These are phyloP conservation scores for Hirundo rustica DNA, from an alignment of 2,797 vertebrate species.

Conservation along the genomic window DNA sequence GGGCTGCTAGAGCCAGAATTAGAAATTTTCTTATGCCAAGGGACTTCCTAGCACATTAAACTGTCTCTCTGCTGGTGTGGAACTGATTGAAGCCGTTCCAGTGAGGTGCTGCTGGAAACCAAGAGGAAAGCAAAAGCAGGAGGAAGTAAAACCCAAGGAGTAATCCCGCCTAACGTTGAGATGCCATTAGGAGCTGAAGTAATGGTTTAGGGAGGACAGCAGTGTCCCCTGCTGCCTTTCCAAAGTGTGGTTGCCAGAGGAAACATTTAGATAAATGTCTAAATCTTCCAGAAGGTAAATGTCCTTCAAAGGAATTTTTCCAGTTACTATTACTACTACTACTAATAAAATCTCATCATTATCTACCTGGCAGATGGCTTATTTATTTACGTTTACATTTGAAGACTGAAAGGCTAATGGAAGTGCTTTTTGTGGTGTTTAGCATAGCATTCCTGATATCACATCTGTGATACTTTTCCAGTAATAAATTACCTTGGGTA, in stretches of 20 bases:
- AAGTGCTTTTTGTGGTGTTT: not conserved
- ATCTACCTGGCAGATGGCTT: not conserved
- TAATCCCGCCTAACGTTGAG: not conserved
- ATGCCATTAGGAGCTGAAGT: not conserved
- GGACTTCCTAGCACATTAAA: not conserved
- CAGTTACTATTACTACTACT: not conserved
- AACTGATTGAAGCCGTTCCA: not conserved
- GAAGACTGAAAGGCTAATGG: not conserved
- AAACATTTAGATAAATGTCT: not conserved
- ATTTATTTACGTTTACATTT: not conserved
- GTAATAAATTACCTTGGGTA: not conserved
- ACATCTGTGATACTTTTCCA: not conserved
- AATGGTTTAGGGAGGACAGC: not conserved
- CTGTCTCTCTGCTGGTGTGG: not conserved
- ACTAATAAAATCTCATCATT: not conserved
- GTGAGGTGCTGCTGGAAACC: not conserved
- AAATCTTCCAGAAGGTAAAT: not conserved
- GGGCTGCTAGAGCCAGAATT: not conserved
- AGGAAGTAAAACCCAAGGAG: not conserved
- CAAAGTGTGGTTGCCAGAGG: not conserved
- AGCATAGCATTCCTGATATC: not conserved
- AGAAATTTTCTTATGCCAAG: not conserved
- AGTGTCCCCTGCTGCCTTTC: constrained; percentile 46
- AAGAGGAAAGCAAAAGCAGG: not conserved
- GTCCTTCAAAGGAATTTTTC: not conserved